phyloP scores from a whole-genome alignment of 2,113 vertebrate genomes.

The Lepus americanus region DNA sequence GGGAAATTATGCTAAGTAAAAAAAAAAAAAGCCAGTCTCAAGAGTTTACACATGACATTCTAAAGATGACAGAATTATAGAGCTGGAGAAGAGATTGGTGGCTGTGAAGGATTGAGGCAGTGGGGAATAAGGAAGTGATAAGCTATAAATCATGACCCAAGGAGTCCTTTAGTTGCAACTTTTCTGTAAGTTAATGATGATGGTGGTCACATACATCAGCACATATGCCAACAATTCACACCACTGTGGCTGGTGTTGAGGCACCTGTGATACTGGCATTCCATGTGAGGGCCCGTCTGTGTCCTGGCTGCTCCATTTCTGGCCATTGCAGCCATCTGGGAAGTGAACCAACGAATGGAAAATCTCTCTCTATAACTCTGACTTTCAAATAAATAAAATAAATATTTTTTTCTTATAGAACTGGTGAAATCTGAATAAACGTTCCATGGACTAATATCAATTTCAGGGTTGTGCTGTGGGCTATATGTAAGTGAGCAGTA shows the following conservation, averaged over 20 bases:
- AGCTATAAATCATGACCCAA: neutral
- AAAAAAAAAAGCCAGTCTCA: neutral
- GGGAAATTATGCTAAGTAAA: neutral
- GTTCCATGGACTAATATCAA: neutral
- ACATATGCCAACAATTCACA: neutral
- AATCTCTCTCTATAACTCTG: no score
- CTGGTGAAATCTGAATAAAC: neutral
- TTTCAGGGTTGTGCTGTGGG: neutral
- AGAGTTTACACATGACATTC: neutral
- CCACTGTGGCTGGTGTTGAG: neutral
- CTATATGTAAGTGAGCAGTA: neutral
- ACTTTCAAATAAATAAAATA: no score
- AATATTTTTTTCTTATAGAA: neutral
- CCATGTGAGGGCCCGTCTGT: no score
- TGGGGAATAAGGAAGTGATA: neutral
- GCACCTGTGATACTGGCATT: no score
- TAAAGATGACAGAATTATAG: neutral
- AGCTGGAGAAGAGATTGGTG: neutral
- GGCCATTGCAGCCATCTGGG: no score
- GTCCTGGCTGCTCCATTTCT: no score
- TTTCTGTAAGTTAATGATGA: accelerated
- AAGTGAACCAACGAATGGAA: no score
- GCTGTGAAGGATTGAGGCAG: neutral
- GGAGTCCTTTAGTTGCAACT: neutral
- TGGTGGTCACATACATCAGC: neutral